These are phyloP conservation scores for Gobius niger DNA, from an alignment of 2,113 vertebrate genomes.

Conservation along the genomic window DNA sequence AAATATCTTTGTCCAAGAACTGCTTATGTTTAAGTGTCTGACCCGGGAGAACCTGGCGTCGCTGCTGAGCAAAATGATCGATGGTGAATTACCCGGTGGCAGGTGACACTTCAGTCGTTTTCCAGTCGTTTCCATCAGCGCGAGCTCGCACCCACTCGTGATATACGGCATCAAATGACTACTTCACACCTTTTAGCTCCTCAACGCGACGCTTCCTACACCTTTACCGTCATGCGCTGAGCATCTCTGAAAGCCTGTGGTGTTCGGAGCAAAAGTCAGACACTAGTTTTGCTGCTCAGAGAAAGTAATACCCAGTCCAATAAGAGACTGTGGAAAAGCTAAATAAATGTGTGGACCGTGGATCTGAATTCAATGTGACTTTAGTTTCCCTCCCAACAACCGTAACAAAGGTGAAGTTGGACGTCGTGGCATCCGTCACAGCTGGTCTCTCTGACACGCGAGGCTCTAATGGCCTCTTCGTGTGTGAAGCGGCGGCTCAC, in stretches of 20 bases:
- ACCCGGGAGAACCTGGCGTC: background rate
- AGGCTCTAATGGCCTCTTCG: slow-evolving; percentile 20
- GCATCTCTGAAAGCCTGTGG: background rate
- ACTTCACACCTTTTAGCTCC: background rate
- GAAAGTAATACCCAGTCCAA: too few species aligned
- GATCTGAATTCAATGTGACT: too few species aligned
- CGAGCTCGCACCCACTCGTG: background rate
- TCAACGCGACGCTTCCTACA: background rate
- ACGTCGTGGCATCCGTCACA: background rate
- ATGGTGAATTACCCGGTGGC: background rate
- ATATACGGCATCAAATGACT: background rate
- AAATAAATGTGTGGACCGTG: too few species aligned
- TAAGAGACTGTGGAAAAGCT: too few species aligned
- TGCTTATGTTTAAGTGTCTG: background rate
- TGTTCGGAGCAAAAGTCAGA: slow-evolving; percentile 6
- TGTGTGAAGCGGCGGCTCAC: slow-evolving; percentile 46
- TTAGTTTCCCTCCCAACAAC: too few species aligned
- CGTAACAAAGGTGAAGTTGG: too few species aligned
- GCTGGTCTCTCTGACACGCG: slow-evolving; percentile 17
- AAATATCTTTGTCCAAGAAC: background rate
- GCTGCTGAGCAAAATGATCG: background rate
- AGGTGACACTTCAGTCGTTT: background rate
- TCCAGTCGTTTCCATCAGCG: background rate
- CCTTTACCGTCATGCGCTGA: background rate
- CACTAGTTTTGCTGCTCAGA: background rate